A percentile compares a stretch with the other conserved stretches of the same genome.
Evolutionary conservation across 2,888 invertebrate species (phyloP).

Genomic region (Drosophila yooni): DNA sequence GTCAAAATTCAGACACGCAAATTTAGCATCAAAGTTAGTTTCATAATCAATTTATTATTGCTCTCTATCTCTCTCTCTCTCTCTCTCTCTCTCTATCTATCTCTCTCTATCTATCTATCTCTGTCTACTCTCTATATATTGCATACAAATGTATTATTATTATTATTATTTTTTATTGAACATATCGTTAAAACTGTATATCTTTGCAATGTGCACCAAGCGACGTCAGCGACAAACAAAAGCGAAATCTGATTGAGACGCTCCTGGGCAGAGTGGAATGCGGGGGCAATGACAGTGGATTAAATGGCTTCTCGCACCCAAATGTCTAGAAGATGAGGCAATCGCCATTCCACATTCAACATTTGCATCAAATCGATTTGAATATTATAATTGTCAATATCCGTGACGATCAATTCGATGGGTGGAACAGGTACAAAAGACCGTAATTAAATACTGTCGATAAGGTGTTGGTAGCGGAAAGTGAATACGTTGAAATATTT

Average conservation of each 20-base stretch:
- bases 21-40: conserved; percentile 86
- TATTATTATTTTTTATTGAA: conserved; percentile 38
- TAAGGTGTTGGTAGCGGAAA: neutral
- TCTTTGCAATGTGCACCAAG: conserved; percentile 35
- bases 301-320: conserved; percentile 32
- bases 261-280: conserved; percentile 56
- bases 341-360: conserved; percentile 27
- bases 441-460: neutral
- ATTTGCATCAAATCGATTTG: conserved; percentile 48
- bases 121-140: conserved; percentile 50
- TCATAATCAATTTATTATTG: conserved; percentile 81
- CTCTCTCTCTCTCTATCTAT: conserved; percentile 24
- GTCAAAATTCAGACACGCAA: conserved; percentile 86
- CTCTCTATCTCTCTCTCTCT: conserved; percentile 51
- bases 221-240: conserved; percentile 10
- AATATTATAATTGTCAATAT: conserved; percentile 41
- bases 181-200: conserved; percentile 33
- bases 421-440: neutral
- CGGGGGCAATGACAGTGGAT: conserved; percentile 30
- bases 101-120: conserved; percentile 35
- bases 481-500: neutral
- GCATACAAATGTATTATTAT: conserved; percentile 47
- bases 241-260: conserved; percentile 4
- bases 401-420: conserved; percentile 53
- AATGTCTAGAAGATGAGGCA: conserved; percentile 50